phyloP scores from a whole-genome alignment of 2,113 vertebrate species.

The Cryptomyrus ogoouensis region DNA sequence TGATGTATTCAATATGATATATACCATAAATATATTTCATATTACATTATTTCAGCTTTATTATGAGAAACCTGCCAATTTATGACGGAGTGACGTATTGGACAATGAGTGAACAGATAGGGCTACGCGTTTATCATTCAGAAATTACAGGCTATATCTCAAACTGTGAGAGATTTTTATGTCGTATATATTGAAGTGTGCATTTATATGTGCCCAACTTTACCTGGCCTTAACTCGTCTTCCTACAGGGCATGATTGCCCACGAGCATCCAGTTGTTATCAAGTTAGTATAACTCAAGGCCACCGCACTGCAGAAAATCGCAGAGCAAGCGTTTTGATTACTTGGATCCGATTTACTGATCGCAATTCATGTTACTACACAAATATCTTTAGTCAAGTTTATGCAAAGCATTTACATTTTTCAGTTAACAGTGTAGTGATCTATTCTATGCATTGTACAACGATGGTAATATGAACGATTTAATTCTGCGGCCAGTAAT shows the following conservation, averaged over 20 bases:
- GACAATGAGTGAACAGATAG: neutral
- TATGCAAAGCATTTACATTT: neutral
- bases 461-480: neutral
- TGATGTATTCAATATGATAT: neutral
- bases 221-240: neutral
- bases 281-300: neutral
- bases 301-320: neutral
- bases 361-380: neutral
- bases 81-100: neutral
- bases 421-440: neutral
- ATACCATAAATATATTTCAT: neutral
- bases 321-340: neutral
- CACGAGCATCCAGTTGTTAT: neutral
- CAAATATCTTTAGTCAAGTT: neutral
- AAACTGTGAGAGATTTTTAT: neutral
- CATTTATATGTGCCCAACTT: neutral
- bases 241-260: neutral
- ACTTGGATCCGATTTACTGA: neutral
- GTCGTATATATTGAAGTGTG: neutral
- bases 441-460: neutral
- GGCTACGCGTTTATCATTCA: neutral
- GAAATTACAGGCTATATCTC: neutral
- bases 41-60: neutral
- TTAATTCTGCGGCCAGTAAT: neutral
- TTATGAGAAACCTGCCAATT: neutral